phyloP scores from a whole-genome alignment of 1,140 invertebrate species.

The Cepaea nemoralis region DNA sequence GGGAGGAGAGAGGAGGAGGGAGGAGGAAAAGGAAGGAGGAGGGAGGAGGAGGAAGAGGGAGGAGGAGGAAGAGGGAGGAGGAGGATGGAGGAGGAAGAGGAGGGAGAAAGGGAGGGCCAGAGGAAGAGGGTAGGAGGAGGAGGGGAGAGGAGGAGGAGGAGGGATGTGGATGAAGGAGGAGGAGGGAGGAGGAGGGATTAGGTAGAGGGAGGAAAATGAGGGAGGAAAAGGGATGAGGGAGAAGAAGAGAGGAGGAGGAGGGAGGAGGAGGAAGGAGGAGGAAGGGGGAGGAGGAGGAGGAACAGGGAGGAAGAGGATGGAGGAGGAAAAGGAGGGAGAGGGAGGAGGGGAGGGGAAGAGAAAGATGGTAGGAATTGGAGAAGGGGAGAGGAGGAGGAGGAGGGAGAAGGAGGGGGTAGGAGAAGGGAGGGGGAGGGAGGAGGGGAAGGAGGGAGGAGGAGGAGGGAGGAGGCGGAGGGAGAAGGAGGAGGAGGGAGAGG shows the following conservation, averaged over 20 bases:
- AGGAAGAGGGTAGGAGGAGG: no score
- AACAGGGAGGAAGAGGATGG: no score
- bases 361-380: no score
- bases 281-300: neutral
- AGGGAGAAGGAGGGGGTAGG: conserved; percentile 11
- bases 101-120: no score
- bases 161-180: no score
- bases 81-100: no score
- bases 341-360: conserved; percentile 19
- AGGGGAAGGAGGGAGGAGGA: conserved; percentile 22
- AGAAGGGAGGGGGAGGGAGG: conserved; percentile 24
- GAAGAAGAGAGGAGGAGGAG: conserved; percentile 9
- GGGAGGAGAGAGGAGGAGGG: neutral
- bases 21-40: neutral
- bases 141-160: no score
- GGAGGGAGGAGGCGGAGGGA: no score
- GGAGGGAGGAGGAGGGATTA: no score
- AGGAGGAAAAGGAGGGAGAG: neutral
- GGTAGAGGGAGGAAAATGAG: no score
- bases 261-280: no score
- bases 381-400: conserved; percentile 24
- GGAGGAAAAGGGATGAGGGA: conserved; percentile 1
- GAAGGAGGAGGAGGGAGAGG: conserved; percentile 9
- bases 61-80: no score
- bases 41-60: conserved; percentile 4